Percentiles rank a stretch among this genome's conserved stretches.
phyloP scores from a whole-genome alignment of 30 jellyfish, hydroid and myxozoan species.

The Thelohanellus kitauei region DNA sequence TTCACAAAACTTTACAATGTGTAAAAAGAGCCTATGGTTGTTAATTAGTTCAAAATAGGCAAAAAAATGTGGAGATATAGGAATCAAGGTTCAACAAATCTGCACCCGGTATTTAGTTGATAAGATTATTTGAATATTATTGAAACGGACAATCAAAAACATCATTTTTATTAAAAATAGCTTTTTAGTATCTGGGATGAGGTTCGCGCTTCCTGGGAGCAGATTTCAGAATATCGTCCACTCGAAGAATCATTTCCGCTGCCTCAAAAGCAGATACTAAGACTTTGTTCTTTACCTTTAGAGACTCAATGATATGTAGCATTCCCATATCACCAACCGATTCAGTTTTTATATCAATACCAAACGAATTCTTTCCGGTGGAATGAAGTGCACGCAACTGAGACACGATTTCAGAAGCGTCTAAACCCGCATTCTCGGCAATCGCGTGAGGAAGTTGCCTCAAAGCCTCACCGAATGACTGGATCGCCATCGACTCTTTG shows the following conservation, averaged over 20 bases:
- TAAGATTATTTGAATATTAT: too few relatives aligned
- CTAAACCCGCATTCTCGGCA: constrained; percentile 89
- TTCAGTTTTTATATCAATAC: constrained; percentile 51
- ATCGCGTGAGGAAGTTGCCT: constrained; percentile 60
- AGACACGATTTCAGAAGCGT: constrained; percentile 50
- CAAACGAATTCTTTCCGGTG: constrained; percentile 24
- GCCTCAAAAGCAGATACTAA: constrained; percentile 71
- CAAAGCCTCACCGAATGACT: constrained; percentile 37
- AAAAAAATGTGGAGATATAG: too few relatives aligned
- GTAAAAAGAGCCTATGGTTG: too few relatives aligned
- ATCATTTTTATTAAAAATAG: too few relatives aligned
- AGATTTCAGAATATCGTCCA: constrained; percentile 66
- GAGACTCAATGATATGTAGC: constrained; percentile 49
- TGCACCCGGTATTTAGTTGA: too few relatives aligned
- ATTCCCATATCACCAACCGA: constrained; percentile 34
- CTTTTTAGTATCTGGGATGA: too few relatives aligned
- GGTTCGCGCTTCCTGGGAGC: constrained; percentile 22
- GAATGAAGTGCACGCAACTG: constrained; percentile 81
- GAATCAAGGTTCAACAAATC: too few relatives aligned
- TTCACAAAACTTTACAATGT: too few relatives aligned
- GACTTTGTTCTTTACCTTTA: constrained; percentile 30
- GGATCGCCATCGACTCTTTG: constrained; percentile 71
- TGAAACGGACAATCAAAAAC: too few relatives aligned
- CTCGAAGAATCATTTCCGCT: constrained; percentile 73
- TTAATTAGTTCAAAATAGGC: too few relatives aligned